Evolutionary conservation across 2,113 vertebrate genomes (phyloP).

Genomic region (Lepisosteus oculatus): DNA sequence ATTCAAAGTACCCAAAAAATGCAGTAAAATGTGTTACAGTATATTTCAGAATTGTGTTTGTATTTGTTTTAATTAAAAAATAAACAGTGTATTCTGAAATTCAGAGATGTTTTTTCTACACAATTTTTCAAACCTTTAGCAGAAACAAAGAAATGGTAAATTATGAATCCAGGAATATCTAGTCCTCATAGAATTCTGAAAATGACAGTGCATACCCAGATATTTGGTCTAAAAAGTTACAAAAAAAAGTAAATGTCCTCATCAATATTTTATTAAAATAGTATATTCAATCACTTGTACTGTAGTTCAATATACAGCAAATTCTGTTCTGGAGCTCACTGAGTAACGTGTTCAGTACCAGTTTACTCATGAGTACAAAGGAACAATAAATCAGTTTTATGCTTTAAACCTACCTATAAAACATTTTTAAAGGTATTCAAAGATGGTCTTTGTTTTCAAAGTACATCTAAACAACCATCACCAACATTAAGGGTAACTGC

Average conservation of each 20-base stretch:
- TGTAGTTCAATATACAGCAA: not conserved
- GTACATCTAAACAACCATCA: not conserved
- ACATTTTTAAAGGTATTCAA: slow-evolving; percentile 2
- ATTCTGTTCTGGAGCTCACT: not conserved
- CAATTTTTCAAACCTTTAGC: too few species aligned
- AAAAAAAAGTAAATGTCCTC: not conserved
- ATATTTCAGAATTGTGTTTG: too few species aligned
- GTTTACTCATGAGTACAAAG: slow-evolving; percentile 2
- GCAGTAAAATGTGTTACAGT: too few species aligned
- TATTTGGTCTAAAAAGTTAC: too few species aligned
- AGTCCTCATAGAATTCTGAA: too few species aligned
- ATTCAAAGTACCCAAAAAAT: not conserved
- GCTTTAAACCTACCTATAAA: not conserved
- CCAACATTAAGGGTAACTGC: not conserved
- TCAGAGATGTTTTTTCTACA: too few species aligned
- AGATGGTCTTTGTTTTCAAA: not conserved
- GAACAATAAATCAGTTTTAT: not conserved
- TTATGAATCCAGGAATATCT: too few species aligned
- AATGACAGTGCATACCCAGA: too few species aligned
- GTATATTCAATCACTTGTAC: not conserved
- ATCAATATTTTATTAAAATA: slow-evolving; percentile 15
- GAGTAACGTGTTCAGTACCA: slow-evolving; percentile 1
- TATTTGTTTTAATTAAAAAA: too few species aligned
- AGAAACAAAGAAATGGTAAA: too few species aligned
- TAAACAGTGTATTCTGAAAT: too few species aligned